These are phyloP conservation scores for Sphenopsis melanotis DNA, from an alignment of 2,797 vertebrate species.

Conservation along the genomic window DNA sequence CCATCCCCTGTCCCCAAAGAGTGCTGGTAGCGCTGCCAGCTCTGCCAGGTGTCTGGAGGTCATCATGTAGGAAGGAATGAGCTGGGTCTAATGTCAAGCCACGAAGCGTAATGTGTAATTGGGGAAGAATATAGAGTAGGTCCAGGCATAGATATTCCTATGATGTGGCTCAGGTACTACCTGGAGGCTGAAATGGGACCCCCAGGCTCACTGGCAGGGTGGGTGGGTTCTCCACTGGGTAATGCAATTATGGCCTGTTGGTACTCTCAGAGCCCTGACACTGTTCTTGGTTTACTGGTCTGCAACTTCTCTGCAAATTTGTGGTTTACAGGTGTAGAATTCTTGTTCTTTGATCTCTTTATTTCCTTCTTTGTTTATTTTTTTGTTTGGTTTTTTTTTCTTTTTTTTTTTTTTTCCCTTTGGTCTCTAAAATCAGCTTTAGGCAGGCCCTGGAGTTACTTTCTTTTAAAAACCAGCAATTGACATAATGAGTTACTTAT, in stretches of 20 bases:
- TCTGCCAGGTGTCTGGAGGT: not conserved
- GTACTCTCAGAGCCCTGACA: not conserved
- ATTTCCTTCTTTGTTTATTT: not conserved
- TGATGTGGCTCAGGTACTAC: not conserved
- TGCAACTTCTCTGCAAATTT: not conserved
- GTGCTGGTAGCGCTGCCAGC: not conserved
- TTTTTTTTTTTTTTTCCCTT: not conserved
- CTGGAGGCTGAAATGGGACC: not conserved
- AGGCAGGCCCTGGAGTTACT: accelerated
- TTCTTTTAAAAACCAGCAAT: not conserved
- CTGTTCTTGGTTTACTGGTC: not conserved
- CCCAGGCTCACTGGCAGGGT: accelerated
- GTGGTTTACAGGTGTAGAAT: not conserved
- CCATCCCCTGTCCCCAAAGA: not conserved
- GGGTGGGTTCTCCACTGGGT: accelerated
- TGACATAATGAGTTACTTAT: not conserved
- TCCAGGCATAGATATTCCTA: not conserved
- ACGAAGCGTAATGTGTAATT: not conserved
- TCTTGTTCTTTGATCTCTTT: not conserved
- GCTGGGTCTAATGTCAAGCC: not conserved
- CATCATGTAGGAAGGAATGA: not conserved
- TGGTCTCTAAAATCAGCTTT: not conserved
- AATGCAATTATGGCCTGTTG: not conserved
- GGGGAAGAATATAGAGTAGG: not conserved
- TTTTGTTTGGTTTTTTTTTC: no score